A percentile compares a stretch with the other conserved stretches of the same genome.
These are phyloP conservation scores for Phortica okadai DNA, from an alignment of 2,888 invertebrate genomes.

Conservation along the genomic window DNA sequence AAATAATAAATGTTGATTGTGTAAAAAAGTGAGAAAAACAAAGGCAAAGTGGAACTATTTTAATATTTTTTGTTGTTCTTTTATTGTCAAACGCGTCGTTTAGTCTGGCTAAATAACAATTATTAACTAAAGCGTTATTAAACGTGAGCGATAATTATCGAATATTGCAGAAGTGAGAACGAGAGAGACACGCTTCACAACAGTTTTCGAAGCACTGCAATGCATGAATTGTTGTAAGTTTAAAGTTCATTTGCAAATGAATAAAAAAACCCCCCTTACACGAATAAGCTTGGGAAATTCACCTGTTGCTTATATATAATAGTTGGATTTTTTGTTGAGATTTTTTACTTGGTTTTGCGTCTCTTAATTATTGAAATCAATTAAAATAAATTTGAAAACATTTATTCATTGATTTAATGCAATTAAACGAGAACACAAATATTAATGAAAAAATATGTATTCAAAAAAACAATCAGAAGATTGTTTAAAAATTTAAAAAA, in stretches of 20 bases:
- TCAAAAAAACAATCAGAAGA: slow-evolving; percentile 12
- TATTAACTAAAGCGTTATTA: background rate
- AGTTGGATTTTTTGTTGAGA: background rate
- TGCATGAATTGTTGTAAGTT: slow-evolving; percentile 16
- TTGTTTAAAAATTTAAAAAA: slow-evolving; percentile 12
- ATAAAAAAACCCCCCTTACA: too few species aligned
- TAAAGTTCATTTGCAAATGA: background rate
- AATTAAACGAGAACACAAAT: background rate
- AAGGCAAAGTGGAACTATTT: background rate
- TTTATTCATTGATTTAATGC: background rate
- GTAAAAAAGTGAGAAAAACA: slow-evolving; percentile 30
- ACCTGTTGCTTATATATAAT: slow-evolving; percentile 26
- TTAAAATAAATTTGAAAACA: too few species aligned
- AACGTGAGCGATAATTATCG: background rate
- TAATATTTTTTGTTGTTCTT: background rate
- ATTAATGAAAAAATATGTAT: slow-evolving; percentile 10
- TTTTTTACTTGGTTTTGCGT: background rate
- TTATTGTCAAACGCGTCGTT: background rate
- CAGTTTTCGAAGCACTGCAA: slow-evolving; percentile 25
- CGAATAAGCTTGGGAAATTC: background rate
- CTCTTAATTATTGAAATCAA: too few species aligned
- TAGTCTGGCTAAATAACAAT: background rate
- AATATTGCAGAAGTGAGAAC: background rate
- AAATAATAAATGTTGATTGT: too few species aligned
- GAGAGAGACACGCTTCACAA: background rate